Percentiles rank a stretch among this genome's conserved stretches.
These are phyloP conservation scores for Hormiphora californensis DNA, from an alignment of 37 sponge, comb jelly and placozoan species.

Conservation along the genomic window DNA sequence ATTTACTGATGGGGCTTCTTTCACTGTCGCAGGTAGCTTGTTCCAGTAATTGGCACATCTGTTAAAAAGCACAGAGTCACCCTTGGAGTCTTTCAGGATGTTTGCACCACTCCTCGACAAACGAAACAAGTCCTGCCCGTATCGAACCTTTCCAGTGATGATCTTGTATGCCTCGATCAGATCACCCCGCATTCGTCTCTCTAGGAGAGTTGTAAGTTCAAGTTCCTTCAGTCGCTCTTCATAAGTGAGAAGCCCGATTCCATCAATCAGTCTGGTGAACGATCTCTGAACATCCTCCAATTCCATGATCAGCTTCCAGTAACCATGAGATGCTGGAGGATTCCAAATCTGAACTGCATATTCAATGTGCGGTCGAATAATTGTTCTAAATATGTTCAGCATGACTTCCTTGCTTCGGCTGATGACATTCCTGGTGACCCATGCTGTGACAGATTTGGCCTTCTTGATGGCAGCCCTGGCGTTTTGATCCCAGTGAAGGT, in stretches of 20 bases:
- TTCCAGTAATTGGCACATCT: slow-evolving; percentile 13
- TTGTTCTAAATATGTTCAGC: slow-evolving; percentile 6
- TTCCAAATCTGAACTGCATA: slow-evolving; percentile 31
- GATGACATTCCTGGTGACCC: not conserved
- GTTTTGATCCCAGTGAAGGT: not conserved
- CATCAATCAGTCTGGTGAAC: slow-evolving; percentile 12
- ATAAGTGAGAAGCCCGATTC: not conserved
- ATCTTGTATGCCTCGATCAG: not conserved
- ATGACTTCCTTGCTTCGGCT: not conserved
- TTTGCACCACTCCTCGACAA: not conserved
- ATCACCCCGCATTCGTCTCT: not conserved
- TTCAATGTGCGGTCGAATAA: slow-evolving; percentile 45
- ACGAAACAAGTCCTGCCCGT: not conserved
- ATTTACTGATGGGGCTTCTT: no score
- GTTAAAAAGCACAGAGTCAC: not conserved
- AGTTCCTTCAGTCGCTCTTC: not conserved
- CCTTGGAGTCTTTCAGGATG: not conserved
- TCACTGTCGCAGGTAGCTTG: slow-evolving; percentile 16
- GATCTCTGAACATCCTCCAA: slow-evolving; percentile 35
- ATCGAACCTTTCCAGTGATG: not conserved
- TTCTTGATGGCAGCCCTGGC: not conserved
- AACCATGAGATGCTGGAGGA: slow-evolving; percentile 18
- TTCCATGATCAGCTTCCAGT: slow-evolving; percentile 52
- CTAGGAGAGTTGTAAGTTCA: not conserved
- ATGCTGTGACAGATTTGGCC: slow-evolving; percentile 26